A percentile compares a stretch with the other conserved stretches of the same genome.
These are phyloP conservation scores for Pseudomugil tenellus DNA, from an alignment of 2,797 vertebrate genomes.

Conservation along the genomic window DNA sequence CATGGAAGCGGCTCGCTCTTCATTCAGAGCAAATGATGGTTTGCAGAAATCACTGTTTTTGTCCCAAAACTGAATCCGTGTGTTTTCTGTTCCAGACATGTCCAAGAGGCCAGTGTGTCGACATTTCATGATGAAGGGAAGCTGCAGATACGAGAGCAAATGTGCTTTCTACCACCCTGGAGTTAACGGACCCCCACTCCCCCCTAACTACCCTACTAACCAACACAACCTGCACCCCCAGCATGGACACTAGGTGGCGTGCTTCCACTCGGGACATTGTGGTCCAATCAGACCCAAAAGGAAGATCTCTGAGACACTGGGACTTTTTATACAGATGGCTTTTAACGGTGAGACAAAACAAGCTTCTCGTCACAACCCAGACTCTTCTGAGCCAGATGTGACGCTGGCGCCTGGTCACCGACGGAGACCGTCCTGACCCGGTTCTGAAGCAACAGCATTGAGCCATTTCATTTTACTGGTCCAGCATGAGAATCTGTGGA, in stretches of 20 bases:
- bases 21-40: too few species aligned
- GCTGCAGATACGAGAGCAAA: constrained; percentile 93
- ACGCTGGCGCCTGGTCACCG: constrained; percentile 4
- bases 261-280: background rate
- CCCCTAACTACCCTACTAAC: constrained; percentile 79
- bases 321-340: constrained; percentile 55
- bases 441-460: too few species aligned
- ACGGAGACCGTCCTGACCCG: background rate
- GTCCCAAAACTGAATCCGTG: too few species aligned
- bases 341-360: constrained; percentile 67
- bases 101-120: constrained; percentile 92
- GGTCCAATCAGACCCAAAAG: background rate
- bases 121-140: constrained; percentile 96
- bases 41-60: too few species aligned
- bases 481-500: too few species aligned
- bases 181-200: constrained; percentile 91
- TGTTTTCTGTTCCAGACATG: too few species aligned
- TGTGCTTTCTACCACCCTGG: constrained; percentile 97
- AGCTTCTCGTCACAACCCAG: background rate
- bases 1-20: too few species aligned
- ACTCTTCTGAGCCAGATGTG: constrained; percentile 15
- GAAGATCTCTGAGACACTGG: background rate
- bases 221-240: constrained; percentile 72
- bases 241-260: constrained; percentile 66
- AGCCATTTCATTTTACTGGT: too few species aligned